Evolutionary conservation across 2,113 vertebrate species (phyloP).

Genomic region (Dissostichus mawsoni): DNA sequence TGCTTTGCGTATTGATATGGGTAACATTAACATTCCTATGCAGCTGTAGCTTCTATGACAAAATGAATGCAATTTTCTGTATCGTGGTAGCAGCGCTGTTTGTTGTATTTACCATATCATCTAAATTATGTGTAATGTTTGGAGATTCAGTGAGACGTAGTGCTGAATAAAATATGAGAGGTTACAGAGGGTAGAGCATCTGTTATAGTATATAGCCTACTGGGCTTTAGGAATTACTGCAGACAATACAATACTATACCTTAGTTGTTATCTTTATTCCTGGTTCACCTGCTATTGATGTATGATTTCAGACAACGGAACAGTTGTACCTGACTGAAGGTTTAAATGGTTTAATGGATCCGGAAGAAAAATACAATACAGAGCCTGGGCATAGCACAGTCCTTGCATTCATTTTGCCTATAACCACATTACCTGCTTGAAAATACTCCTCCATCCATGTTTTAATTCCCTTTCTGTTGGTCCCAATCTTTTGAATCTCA

Average conservation of each 20-base stretch:
- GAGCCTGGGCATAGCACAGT: conserved; percentile 19
- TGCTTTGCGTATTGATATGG: conserved; percentile 21
- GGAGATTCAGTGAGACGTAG: conserved; percentile 1
- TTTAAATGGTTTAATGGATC: conserved; percentile 29
- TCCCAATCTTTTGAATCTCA: not conserved
- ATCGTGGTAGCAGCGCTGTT: conserved; percentile 1
- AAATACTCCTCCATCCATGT: not conserved
- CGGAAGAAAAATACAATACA: conserved; percentile 30
- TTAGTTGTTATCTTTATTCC: conserved; percentile 23
- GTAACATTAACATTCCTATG: not conserved
- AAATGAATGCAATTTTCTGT: conserved; percentile 32
- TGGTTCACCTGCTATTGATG: conserved; percentile 22
- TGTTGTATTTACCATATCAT: conserved; percentile 47
- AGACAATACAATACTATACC: conserved; percentile 20
- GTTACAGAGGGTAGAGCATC: conserved; percentile 26
- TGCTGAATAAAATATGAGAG: conserved; percentile 48
- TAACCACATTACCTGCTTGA: not conserved
- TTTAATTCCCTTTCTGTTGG: not conserved
- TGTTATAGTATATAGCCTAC: conserved; percentile 24
- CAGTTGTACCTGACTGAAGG: conserved; percentile 30
- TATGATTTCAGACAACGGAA: conserved; percentile 34
- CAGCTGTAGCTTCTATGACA: not conserved
- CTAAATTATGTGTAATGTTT: conserved; percentile 47
- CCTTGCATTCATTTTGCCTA: conserved; percentile 11
- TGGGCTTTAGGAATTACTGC: conserved; percentile 13